Evolutionary conservation across 2,113 vertebrate genomes (phyloP).

Genomic region (Proteles cristata): DNA sequence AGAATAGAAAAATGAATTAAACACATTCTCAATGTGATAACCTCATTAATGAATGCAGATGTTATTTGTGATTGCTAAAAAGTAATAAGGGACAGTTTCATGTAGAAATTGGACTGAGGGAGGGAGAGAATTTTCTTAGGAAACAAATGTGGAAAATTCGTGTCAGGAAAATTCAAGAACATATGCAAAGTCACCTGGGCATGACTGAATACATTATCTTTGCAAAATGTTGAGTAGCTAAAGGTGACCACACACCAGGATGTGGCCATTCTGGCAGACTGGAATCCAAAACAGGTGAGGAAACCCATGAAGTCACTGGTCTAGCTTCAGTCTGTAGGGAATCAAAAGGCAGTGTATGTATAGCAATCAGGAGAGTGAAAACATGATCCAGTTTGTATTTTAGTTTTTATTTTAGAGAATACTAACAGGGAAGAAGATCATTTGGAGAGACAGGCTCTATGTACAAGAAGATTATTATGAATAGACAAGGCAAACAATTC

Average conservation of each 20-base stretch:
- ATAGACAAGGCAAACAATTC: neutral
- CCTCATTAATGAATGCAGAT: neutral
- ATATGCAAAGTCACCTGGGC: neutral
- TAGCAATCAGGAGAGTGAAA: neutral
- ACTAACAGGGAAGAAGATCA: neutral
- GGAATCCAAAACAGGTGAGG: neutral
- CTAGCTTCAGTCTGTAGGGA: neutral
- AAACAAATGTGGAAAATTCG: neutral
- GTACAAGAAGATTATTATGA: neutral
- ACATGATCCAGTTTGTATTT: neutral
- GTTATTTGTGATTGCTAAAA: neutral
- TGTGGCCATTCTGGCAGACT: neutral
- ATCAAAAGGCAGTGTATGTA: neutral
- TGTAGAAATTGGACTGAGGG: neutral
- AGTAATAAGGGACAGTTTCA: neutral
- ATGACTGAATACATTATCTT: neutral
- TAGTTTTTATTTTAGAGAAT: neutral
- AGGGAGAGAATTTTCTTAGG: neutral
- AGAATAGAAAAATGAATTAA: neutral
- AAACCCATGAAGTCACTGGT: neutral
- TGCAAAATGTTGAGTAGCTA: neutral
- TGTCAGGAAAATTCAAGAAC: neutral
- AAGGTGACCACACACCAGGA: fast-evolving
- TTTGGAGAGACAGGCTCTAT: neutral
- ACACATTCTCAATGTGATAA: neutral